Conservation (phyloP, 1,140 invertebrate genomes). For the Drosophila punjabiensis region DNA sequence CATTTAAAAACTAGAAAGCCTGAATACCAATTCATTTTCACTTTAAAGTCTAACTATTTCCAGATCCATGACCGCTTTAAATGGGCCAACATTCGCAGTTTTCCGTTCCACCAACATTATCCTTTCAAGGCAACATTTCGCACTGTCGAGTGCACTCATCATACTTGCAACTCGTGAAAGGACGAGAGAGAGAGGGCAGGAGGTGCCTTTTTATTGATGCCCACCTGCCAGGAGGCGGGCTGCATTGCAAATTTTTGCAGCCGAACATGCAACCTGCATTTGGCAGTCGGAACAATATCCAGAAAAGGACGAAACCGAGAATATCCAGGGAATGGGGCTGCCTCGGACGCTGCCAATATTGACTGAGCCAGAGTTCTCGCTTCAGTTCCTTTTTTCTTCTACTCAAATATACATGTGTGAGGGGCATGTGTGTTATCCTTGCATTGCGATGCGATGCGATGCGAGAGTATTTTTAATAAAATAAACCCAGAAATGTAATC, state of each 20-base stretch:
- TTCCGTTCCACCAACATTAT: background rate
- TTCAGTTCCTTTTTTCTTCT: slow-evolving; percentile 41
- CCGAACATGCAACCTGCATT: slow-evolving; percentile 80
- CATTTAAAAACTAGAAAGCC: background rate
- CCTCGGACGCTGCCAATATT: slow-evolving; percentile 82
- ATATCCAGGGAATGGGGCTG: slow-evolving; percentile 19
- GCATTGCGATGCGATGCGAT: slow-evolving; percentile 70
- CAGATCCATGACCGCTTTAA: slow-evolving; percentile 34
- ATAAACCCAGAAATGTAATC: slow-evolving; percentile 85
- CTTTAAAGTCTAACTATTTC: slow-evolving; percentile 1
- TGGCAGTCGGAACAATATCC: slow-evolving; percentile 75
- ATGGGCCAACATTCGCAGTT: slow-evolving; percentile 33
- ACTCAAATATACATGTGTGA: slow-evolving; percentile 11
- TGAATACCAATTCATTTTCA: slow-evolving; percentile 35
- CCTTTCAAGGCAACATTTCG: slow-evolving; percentile 60
- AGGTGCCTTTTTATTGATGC: slow-evolving; percentile 68
- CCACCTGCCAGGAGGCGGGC: slow-evolving; percentile 57
- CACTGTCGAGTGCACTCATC: slow-evolving; percentile 81
- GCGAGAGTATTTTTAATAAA: slow-evolving; percentile 82
- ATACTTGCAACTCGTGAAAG: slow-evolving; percentile 60
- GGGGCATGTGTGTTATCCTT: slow-evolving; percentile 63
- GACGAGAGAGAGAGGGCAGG: slow-evolving; percentile 2
- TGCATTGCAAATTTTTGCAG: slow-evolving; percentile 80
- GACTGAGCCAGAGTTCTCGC: slow-evolving; percentile 71
- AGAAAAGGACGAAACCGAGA: slow-evolving; percentile 39